Evolutionary conservation across 2,797 vertebrate genomes (phyloP).

Genomic region (Eptatretus atami): DNA sequence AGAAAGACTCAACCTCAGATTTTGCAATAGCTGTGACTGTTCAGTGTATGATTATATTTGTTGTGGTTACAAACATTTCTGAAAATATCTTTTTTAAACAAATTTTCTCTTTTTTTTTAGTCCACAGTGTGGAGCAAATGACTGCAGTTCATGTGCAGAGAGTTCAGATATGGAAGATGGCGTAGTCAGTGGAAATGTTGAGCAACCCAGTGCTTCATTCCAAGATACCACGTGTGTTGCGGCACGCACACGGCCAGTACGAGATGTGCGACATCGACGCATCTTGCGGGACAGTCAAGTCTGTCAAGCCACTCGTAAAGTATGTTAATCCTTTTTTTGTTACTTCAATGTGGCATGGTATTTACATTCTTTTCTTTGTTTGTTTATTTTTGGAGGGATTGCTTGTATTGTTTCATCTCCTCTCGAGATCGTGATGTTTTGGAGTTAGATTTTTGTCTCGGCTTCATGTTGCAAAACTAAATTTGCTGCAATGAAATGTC

Average conservation of each 20-base stretch:
- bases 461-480: no score
- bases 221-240: neutral
- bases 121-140: neutral
- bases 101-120: neutral
- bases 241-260: constrained; percentile 1
- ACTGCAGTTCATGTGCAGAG: neutral
- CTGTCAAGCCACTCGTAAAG: constrained; percentile 1
- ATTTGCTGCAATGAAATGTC: no score
- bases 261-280: neutral
- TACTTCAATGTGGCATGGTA: no score
- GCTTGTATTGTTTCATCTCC: no score
- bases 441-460: no score
- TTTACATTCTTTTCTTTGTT: no score
- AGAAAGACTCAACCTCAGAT: neutral
- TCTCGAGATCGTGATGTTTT: no score
- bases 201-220: neutral
- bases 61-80: neutral
- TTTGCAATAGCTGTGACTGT: neutral
- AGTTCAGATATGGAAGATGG: neutral
- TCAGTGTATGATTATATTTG: neutral
- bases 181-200: neutral
- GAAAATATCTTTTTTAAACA: constrained; percentile 1
- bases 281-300: neutral
- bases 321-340: neutral
- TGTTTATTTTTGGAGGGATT: no score